A percentile compares a stretch with the other conserved stretches of the same genome.
phyloP scores from a whole-genome alignment of 2,888 invertebrate species.

The Ophraella communa region DNA sequence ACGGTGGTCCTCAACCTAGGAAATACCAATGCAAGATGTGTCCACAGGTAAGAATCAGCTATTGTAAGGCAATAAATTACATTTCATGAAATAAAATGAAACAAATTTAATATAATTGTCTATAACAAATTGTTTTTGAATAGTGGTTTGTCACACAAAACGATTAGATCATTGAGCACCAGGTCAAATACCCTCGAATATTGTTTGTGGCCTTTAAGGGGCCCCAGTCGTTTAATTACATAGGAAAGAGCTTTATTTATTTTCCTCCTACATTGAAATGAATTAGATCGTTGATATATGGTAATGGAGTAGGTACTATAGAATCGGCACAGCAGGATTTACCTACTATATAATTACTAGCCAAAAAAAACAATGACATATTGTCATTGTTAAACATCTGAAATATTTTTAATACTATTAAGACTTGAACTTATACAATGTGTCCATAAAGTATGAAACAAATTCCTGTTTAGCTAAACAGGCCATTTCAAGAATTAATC shows the following conservation, averaged over 20 bases:
- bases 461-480: no score
- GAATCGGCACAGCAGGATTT: constrained; percentile 8
- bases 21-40: constrained; percentile 98
- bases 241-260: constrained; percentile 8
- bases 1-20: constrained; percentile 61
- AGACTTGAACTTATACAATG: no score
- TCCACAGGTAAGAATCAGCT: constrained; percentile 83
- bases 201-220: constrained; percentile 9
- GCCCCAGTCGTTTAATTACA: constrained; percentile 18
- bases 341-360: background rate
- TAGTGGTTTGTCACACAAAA: no score
- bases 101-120: no score
- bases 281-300: constrained; percentile 9
- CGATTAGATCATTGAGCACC: background rate
- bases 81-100: no score
- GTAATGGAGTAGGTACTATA: constrained; percentile 3
- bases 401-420: no score
- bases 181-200: constrained; percentile 5
- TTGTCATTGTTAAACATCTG: background rate
- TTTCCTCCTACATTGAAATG: constrained; percentile 19
- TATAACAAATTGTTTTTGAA: no score
- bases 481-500: no score
- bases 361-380: background rate
- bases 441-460: no score
- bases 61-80: no score